These are phyloP conservation scores for Dysdera silvatica DNA, from an alignment of 1,140 invertebrate species.

Conservation along the genomic window DNA sequence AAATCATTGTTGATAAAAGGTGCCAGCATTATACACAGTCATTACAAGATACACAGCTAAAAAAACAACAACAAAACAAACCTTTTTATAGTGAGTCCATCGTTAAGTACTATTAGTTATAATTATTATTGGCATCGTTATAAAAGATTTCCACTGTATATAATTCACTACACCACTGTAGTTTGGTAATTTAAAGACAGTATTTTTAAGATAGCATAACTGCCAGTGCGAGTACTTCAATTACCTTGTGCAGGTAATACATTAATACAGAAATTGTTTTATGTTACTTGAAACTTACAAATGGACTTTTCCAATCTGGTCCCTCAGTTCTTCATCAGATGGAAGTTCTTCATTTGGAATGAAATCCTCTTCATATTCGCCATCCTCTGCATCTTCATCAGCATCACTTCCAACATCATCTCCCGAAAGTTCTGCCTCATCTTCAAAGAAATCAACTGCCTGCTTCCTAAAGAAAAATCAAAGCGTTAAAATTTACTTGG, in stretches of 20 bases:
- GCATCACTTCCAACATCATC: slow-evolving; percentile 64
- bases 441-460: slow-evolving; percentile 63
- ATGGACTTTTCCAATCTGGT: slow-evolving; percentile 46
- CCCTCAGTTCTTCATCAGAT: slow-evolving; percentile 41
- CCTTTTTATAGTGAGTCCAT: too few relatives aligned
- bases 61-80: too few relatives aligned
- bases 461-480: background rate
- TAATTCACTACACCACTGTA: too few relatives aligned
- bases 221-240: background rate
- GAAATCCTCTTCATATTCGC: slow-evolving; percentile 11
- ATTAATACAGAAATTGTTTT: background rate
- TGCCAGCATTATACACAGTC: too few relatives aligned
- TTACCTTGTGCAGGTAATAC: background rate
- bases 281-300: slow-evolving; percentile 48
- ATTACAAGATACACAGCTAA: too few relatives aligned
- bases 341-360: slow-evolving; percentile 3
- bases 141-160: too few relatives aligned
- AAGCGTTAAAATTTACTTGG: too few relatives aligned
- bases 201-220: too few relatives aligned
- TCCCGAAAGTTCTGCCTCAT: slow-evolving; percentile 77
- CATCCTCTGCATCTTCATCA: slow-evolving; percentile 31
- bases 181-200: too few relatives aligned
- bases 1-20: too few relatives aligned
- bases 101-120: too few relatives aligned
- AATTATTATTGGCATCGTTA: too few relatives aligned